phyloP scores from a whole-genome alignment of 2,113 vertebrate genomes.

The Callithrix jacchus region DNA sequence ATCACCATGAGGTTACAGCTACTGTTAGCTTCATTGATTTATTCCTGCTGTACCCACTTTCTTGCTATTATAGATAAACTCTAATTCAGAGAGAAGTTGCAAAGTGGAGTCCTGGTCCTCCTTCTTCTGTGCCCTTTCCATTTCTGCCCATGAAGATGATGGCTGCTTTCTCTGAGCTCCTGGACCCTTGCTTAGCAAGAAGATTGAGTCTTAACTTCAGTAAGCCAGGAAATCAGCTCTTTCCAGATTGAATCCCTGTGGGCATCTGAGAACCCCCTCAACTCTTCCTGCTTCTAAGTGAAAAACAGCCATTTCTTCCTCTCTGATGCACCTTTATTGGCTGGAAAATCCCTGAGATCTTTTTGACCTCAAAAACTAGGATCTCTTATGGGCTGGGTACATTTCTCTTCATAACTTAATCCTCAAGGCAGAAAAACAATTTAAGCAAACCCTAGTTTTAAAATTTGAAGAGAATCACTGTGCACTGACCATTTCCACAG shows the following conservation, averaged over 20 bases:
- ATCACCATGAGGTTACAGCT: not conserved
- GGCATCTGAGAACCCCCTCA: slow-evolving; percentile 18
- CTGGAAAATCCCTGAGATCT: not conserved
- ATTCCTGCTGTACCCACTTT: not conserved
- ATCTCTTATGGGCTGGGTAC: not conserved
- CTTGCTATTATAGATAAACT: not conserved
- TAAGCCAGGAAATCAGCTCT: not conserved
- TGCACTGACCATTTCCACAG: not conserved
- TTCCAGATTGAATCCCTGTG: not conserved
- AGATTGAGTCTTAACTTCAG: not conserved
- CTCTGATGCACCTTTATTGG: not conserved
- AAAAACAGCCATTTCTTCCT: slow-evolving; percentile 1
- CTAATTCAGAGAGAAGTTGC: not conserved
- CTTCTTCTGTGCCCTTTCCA: not conserved
- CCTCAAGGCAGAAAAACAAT: not conserved
- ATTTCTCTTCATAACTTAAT: slow-evolving; percentile 24
- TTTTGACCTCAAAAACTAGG: not conserved
- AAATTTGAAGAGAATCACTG: slow-evolving; percentile 9
- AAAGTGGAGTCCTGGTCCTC: not conserved
- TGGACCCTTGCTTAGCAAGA: not conserved
- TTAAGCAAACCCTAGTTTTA: not conserved
- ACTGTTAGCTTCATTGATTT: not conserved
- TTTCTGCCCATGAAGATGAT: not conserved
- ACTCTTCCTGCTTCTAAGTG: not conserved
- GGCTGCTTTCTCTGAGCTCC: not conserved